Base-by-base conservation (phyloP, 2,888 invertebrate genomes). In the Idaea biselata region DNA sequence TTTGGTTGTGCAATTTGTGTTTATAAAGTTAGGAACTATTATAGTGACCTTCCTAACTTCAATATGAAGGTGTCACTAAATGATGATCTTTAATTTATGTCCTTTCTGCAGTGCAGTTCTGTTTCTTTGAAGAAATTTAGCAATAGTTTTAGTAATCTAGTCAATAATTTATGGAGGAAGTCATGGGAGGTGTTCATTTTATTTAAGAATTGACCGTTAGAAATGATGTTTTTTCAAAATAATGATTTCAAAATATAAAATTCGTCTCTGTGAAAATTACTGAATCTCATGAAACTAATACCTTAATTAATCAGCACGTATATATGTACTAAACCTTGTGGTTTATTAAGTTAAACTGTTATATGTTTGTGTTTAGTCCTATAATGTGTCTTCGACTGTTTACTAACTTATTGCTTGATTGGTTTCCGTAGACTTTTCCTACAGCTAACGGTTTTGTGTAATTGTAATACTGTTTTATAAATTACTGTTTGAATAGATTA, bases 221-320 rank as follows among this genome's bases (percentile, higher is more conserved):
- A 25, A 25, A 25, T 25, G 5, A 25, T 25, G 5, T 25, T 25
- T 25, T 25, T 3, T 25, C 25, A 3, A 3, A 25, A 3, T 25
- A 25, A 25, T 44, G 44, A 44, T 44, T 44, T 44, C 11, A 44
- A 44, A 44, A 44, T 8, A 14, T 14, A 14, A 44, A 44, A 44
- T 44, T 44, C 8, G 44, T 44, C 63, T 66, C 59, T 63, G 63
- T 66, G 66, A 66, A 60, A 61, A 66, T 60, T 60, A 59, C 61
- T 60, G 62, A 58, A 63, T 59, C 56, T 61, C 18, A 16, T 6
- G 57, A 18, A 57, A 57, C 18, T 57, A 57, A 57, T 18, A 18
- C 25, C 5, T 25, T 3, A 57, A 16, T 18, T 65, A 56, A 53
- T 53, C 14, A 63, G 54, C 53, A 56, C 31, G 66, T 64, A 65